Conservation (phyloP, 2,113 vertebrate species). For the Anolis sagrei region DNA sequence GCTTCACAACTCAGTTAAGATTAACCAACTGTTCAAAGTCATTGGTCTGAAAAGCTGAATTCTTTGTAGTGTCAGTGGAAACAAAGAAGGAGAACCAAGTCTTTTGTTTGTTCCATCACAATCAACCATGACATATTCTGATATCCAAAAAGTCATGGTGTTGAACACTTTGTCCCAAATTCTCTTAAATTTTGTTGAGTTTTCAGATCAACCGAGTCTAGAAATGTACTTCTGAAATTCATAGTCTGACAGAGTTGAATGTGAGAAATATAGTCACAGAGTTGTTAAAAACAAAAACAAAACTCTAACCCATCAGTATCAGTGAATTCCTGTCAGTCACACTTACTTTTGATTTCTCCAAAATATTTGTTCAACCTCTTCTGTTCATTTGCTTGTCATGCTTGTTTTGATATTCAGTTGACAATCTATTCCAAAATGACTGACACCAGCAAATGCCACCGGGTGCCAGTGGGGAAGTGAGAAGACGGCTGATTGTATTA, state of each 20-base stretch:
- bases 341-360: constrained; percentile 20
- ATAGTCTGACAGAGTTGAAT: constrained; percentile 6
- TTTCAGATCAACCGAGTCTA: constrained; percentile 26
- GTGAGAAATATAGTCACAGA: neutral
- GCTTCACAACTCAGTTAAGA: neutral
- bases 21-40: neutral
- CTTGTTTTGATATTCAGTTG: constrained; percentile 68
- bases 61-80: too few relatives aligned
- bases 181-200: neutral
- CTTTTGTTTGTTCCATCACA: neutral
- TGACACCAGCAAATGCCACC: constrained; percentile 49
- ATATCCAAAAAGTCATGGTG: accelerated
- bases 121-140: neutral
- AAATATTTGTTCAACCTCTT: constrained; percentile 48
- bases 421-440: constrained; percentile 48
- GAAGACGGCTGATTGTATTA: constrained; percentile 59
- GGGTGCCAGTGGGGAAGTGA: constrained; percentile 13
- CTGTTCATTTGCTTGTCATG: constrained; percentile 67
- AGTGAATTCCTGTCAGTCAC: constrained; percentile 42
- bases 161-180: constrained; percentile 26
- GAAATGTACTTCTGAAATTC: constrained; percentile 10
- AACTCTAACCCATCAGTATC: neutral
- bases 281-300: neutral
- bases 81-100: too few relatives aligned
- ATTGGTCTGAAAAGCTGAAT: too few relatives aligned